Conservation (phyloP, 2,888 invertebrate species). For the Tetragonisca angustula region DNA sequence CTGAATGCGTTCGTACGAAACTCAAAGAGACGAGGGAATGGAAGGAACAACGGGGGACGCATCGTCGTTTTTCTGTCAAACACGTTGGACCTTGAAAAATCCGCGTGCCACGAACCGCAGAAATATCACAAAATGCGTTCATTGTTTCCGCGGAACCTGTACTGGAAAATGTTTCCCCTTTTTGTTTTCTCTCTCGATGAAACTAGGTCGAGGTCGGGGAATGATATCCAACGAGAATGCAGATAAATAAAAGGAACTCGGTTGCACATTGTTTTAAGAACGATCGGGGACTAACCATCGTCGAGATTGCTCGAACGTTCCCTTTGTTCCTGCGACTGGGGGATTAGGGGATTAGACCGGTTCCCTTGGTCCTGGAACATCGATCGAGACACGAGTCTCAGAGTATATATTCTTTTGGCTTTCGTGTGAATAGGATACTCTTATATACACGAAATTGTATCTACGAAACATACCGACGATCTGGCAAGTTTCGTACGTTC, state of each 20-base stretch:
- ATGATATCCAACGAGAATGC: constrained; percentile 1
- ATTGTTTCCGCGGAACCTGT: constrained; percentile 13
- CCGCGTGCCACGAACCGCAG: background rate
- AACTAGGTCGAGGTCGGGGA: constrained; percentile 45
- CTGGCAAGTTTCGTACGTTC: background rate
- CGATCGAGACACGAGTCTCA: background rate
- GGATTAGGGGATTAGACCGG: background rate
- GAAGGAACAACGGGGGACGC: background rate
- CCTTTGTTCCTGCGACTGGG: background rate
- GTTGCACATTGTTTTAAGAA: constrained; percentile 7
- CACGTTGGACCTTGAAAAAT: constrained; percentile 40
- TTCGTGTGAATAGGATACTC: background rate
- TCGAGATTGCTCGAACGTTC: background rate
- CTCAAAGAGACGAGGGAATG: background rate
- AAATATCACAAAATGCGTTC: constrained; percentile 27
- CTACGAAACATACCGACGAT: background rate
- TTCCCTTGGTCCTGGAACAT: background rate
- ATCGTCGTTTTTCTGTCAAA: constrained; percentile 2
- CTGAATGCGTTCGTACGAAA: background rate
- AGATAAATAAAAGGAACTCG: constrained; percentile 20
- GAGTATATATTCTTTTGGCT: background rate
- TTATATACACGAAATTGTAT: background rate
- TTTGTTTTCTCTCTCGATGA: background rate
- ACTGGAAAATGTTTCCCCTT: constrained; percentile 1
- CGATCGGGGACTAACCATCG: constrained; percentile 10